Base-by-base conservation (phyloP, 2,888 invertebrate genomes). In the Habrosyne pyritoides region DNA sequence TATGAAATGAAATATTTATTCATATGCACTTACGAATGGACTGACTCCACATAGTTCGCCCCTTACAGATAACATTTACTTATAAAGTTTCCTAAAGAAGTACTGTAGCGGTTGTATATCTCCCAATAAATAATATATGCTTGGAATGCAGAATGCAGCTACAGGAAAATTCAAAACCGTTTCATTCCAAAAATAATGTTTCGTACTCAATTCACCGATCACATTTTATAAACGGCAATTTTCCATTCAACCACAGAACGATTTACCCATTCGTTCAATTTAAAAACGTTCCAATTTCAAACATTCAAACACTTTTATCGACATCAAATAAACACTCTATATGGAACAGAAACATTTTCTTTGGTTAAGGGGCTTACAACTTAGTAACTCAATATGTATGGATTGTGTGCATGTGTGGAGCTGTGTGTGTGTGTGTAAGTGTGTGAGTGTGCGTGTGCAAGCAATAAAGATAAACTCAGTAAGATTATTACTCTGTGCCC, bases 381-480 rank as follows among this genome's bases (percentile, higher is more conserved):
- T 42, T 42, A 42, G 42, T 42, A 18, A 42, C 42, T 18, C 42
- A 8, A 42, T 42, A 6, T 14, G 14, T 14, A 6, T 10, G 14
- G 12, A 8, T 14, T 42, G 1, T n/a, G 2, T 33, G n/a, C 8
- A n/a, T 18, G 42, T 33, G n/a, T 12, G 36, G 36, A 14, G 3
- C 4, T 24, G 24, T 24, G 7, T 24, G 24, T 24, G n/a, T n/a
- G n/a, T n/a, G n/a, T n/a, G n/a, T n/a, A n/a, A n/a, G n/a, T n/a
- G 36, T 5, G 6, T 42, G 42, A 18, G 18, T 42, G 61, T 63
- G 61, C 63, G 55, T 51, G 53, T 53, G 58, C 47, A 47, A 53
- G 56, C 61, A 64, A 64, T 71, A 64, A 64, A 71, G 69, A 71
- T 71, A 63, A 67, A 67, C 57, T 62, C 52, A 47, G 24, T 36